Percentiles rank a stretch among this genome's conserved stretches.
These are phyloP conservation scores for Zaprionus kolodkinae DNA, from an alignment of 1,140 invertebrate genomes.

Conservation along the genomic window DNA sequence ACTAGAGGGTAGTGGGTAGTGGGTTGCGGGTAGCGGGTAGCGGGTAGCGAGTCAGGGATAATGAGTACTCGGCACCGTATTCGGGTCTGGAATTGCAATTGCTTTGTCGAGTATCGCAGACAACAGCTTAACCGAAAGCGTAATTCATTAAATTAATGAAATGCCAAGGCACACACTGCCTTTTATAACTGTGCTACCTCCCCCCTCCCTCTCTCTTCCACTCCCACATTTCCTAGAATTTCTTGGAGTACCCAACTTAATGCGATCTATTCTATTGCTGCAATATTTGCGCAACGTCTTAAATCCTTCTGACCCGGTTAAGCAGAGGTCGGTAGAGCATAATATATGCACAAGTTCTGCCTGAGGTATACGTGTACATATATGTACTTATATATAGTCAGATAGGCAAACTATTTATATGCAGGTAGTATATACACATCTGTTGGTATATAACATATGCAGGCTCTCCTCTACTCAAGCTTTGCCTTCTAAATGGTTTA, in stretches of 20 bases:
- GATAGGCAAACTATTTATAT: background rate
- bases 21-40: background rate
- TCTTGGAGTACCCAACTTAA: background rate
- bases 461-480: no score
- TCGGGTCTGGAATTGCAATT: slow-evolving; percentile 17
- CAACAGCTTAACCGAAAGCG: slow-evolving; percentile 50
- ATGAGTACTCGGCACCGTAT: background rate
- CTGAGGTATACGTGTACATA: no score
- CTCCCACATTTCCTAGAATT: background rate
- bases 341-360: background rate
- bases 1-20: background rate
- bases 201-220: background rate
- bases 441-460: background rate
- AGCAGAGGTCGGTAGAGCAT: background rate
- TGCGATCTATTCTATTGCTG: slow-evolving; percentile 11
- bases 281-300: slow-evolving; percentile 12
- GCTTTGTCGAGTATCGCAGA: slow-evolving; percentile 30
- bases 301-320: slow-evolving; percentile 10
- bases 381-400: background rate
- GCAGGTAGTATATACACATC: background rate
- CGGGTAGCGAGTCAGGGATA: background rate
- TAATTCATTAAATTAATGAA: slow-evolving; percentile 79
- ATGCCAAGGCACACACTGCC: slow-evolving; percentile 59
- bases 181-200: no score
- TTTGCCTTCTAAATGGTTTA: no score